A percentile compares a stretch with the other conserved stretches of the same genome.
Evolutionary conservation across 2,113 vertebrate species (phyloP).

Genomic region (Pontoporia blainvillei): DNA sequence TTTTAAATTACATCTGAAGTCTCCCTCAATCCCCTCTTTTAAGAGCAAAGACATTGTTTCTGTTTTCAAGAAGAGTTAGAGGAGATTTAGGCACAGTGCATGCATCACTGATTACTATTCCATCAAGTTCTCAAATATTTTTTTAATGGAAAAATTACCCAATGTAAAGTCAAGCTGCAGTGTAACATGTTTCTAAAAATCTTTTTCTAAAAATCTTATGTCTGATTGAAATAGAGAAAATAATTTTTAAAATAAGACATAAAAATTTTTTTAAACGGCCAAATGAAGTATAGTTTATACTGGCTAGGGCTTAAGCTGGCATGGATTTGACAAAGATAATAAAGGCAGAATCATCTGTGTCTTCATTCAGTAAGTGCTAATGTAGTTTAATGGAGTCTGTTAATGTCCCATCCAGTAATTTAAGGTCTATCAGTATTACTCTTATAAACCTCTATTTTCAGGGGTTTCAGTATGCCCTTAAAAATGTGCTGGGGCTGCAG

Average conservation of each 20-base stretch:
- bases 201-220: slow-evolving; percentile 60
- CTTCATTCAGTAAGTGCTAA: slow-evolving; percentile 43
- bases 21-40: background rate
- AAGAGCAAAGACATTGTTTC: slow-evolving; percentile 40
- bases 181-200: background rate
- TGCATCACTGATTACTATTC: slow-evolving; percentile 28
- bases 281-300: slow-evolving; percentile 46
- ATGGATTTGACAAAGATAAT: slow-evolving; percentile 51
- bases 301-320: slow-evolving; percentile 43
- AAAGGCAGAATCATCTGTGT: slow-evolving; percentile 58
- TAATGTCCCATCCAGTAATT: slow-evolving; percentile 40
- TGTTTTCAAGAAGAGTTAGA: background rate
- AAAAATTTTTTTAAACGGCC: slow-evolving; percentile 31
- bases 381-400: slow-evolving; percentile 1
- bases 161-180: slow-evolving; percentile 40
- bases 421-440: slow-evolving; percentile 72
- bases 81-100: slow-evolving; percentile 17
- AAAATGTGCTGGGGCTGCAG: slow-evolving; percentile 46
- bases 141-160: slow-evolving; percentile 20
- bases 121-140: background rate
- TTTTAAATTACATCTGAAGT: slow-evolving; percentile 6
- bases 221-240: slow-evolving; percentile 51
- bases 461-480: slow-evolving; percentile 68
- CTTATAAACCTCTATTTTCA: slow-evolving; percentile 74
- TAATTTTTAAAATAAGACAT: slow-evolving; percentile 50